Percentiles rank a stretch among this genome's conserved stretches.
phyloP scores from a whole-genome alignment of 2,797 vertebrate species.

The Catostomus latipinnis region DNA sequence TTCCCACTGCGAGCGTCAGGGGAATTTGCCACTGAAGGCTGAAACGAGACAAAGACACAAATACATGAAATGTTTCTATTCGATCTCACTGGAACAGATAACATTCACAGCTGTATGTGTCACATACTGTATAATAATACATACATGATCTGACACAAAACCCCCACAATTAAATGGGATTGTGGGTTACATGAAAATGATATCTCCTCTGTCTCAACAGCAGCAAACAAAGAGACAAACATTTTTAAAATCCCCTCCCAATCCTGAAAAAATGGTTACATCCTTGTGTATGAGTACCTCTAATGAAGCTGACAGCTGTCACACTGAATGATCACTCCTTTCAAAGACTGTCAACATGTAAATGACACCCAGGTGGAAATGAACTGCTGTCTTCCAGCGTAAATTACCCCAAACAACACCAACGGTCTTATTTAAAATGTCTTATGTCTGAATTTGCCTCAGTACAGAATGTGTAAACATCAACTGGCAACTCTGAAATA shows the following conservation, averaged over 20 bases:
- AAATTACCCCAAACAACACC: conserved; percentile 30
- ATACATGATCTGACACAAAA: not conserved
- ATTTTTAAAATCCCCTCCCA: not conserved
- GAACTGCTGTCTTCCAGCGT: conserved; percentile 36
- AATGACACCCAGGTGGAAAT: conserved; percentile 29
- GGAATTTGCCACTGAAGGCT: conserved; percentile 97
- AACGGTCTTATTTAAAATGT: not conserved
- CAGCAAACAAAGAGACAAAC: conserved; percentile 1
- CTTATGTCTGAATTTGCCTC: too few relatives aligned
- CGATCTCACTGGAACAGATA: not conserved
- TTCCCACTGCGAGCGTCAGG: conserved; percentile 92
- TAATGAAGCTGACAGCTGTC: conserved; percentile 9
- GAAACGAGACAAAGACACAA: conserved; percentile 74
- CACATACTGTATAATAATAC: not conserved
- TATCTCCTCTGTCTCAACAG: not conserved
- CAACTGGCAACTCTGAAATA: not conserved
- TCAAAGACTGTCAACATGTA: too few relatives aligned
- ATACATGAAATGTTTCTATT: not conserved
- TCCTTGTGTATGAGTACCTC: not conserved
- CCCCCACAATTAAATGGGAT: not conserved
- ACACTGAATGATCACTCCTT: not conserved
- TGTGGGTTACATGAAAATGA: not conserved
- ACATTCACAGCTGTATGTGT: not conserved
- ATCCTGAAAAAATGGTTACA: not conserved
- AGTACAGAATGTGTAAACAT: not conserved